phyloP scores from a whole-genome alignment of 2,113 vertebrate species.

The Struthidea cinerea region DNA sequence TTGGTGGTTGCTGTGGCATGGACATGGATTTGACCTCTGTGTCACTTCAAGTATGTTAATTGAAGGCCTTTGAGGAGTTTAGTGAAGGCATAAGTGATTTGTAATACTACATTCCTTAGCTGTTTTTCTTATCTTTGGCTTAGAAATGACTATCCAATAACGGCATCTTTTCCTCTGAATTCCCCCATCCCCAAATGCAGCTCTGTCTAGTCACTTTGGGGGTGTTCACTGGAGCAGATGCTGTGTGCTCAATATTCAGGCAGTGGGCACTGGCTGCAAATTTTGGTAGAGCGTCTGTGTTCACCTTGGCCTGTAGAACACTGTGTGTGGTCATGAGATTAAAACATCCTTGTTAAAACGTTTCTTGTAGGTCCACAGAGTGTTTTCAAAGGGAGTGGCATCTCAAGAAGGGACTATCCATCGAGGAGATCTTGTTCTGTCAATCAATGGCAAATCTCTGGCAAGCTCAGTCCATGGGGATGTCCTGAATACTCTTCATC shows the following conservation, averaged over 20 bases:
- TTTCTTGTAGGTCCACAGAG: slow-evolving; percentile 84
- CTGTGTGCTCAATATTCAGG: not conserved
- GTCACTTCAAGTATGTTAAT: not conserved
- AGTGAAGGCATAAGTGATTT: not conserved
- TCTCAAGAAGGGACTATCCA: slow-evolving; percentile 84
- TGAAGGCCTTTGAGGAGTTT: not conserved
- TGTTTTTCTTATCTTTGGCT: not conserved
- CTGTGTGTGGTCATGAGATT: not conserved
- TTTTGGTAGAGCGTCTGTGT: not conserved
- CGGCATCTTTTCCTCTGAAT: not conserved
- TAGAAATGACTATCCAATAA: not conserved
- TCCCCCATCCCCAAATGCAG: not conserved
- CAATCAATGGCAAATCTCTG: slow-evolving; percentile 82
- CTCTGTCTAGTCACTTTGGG: not conserved
- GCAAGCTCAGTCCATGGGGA: slow-evolving; percentile 81
- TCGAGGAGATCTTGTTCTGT: slow-evolving; percentile 84
- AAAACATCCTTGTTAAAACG: not conserved
- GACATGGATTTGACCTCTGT: not conserved
- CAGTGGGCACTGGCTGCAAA: not conserved
- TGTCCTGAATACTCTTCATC: slow-evolving; percentile 83
- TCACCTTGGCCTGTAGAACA: not conserved
- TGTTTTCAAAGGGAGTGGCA: slow-evolving; percentile 87
- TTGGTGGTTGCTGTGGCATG: not conserved
- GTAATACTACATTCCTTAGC: not conserved
- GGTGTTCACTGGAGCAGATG: not conserved